phyloP scores from a whole-genome alignment of 2,888 invertebrate species.

The Drosophila multiciliata region DNA sequence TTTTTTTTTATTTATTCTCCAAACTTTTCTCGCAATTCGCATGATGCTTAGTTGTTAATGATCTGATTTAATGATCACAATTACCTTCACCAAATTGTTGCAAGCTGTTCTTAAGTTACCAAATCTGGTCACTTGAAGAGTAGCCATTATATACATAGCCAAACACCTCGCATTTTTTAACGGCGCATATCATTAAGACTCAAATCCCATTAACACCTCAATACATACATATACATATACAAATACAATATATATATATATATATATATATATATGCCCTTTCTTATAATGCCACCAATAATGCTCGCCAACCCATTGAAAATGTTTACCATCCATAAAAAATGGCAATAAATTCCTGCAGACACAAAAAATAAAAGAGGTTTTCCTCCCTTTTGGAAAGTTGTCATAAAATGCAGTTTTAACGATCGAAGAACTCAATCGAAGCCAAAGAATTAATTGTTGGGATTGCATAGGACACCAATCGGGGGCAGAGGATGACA shows the following conservation, averaged over 20 bases:
- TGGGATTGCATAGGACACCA: constrained; percentile 24
- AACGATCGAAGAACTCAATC: constrained; percentile 25
- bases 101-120: background rate
- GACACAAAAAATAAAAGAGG: constrained; percentile 23
- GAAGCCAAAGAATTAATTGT: constrained; percentile 1
- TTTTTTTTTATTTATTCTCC: background rate
- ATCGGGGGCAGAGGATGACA: background rate
- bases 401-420: constrained; percentile 53
- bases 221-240: background rate
- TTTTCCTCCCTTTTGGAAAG: constrained; percentile 41
- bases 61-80: constrained; percentile 5
- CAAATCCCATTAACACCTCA: constrained; percentile 58
- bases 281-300: constrained; percentile 5
- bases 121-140: constrained; percentile 19
- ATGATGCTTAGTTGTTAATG: background rate
- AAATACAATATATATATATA: background rate
- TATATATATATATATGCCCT: background rate
- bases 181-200: constrained; percentile 12
- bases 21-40: background rate
- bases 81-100: constrained; percentile 2
- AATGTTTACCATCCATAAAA: constrained; percentile 50
- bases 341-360: constrained; percentile 59
- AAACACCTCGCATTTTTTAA: constrained; percentile 13
- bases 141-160: constrained; percentile 1
- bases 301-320: constrained; percentile 13